Conservation (phyloP, 2,113 vertebrate species). For the Perognathus longimembris region DNA sequence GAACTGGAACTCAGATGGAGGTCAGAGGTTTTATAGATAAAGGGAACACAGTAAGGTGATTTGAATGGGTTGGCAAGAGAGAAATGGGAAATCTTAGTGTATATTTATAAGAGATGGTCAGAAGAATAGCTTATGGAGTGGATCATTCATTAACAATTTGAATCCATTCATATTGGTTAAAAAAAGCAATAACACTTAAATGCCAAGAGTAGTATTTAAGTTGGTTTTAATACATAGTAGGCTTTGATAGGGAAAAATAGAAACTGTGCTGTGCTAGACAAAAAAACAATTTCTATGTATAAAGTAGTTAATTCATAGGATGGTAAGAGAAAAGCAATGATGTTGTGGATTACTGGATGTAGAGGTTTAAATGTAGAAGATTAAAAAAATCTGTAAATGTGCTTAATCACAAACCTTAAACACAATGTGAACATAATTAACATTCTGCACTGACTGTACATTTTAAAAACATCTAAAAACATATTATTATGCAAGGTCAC, state of each 20-base stretch:
- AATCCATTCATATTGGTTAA: neutral
- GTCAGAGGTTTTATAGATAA: neutral
- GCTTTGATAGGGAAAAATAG: too few relatives aligned
- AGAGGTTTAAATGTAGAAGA: neutral
- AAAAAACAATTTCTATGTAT: neutral
- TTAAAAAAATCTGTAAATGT: neutral
- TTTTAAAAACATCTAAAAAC: neutral
- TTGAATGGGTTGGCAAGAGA: neutral
- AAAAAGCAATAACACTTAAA: neutral
- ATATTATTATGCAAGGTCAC: neutral
- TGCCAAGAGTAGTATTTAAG: neutral
- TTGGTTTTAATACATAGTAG: neutral
- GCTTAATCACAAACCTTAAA: neutral
- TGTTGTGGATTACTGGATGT: neutral
- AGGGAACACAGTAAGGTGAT: neutral
- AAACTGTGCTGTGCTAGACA: too few relatives aligned
- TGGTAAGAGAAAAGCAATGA: neutral
- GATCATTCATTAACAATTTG: neutral
- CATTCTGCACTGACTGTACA: neutral
- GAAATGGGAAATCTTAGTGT: neutral
- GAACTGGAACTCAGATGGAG: neutral
- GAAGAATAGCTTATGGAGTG: neutral
- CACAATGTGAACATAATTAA: neutral
- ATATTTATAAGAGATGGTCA: neutral
- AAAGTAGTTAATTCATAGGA: neutral